Evolutionary conservation across 1,140 invertebrate genomes (phyloP).

Genomic region (Lucilia cuprina): DNA sequence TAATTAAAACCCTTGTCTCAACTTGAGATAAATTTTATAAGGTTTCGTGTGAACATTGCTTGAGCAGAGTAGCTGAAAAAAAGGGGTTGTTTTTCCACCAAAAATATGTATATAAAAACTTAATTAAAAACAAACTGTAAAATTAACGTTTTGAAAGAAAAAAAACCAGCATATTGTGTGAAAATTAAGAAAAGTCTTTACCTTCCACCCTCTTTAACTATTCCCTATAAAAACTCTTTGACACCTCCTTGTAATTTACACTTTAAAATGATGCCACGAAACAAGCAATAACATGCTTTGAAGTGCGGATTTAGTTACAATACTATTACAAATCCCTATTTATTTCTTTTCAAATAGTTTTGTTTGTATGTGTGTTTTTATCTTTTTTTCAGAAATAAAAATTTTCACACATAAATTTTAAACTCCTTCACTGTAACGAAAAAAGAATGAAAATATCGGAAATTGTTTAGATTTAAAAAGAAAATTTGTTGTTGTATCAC

Average conservation of each 20-base stretch:
- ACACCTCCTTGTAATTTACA: not conserved
- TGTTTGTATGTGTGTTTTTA: not conserved
- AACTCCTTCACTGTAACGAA: not conserved
- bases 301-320: not conserved
- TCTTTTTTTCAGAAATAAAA: too few species aligned
- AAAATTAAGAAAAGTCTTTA: not conserved
- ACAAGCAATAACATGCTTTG: not conserved
- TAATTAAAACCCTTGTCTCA: not conserved
- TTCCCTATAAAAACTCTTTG: not conserved
- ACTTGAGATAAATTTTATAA: not conserved
- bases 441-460: not conserved
- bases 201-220: not conserved
- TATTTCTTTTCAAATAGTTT: not conserved
- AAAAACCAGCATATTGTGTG: not conserved
- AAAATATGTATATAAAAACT: not conserved
- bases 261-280: not conserved
- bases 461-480: not conserved
- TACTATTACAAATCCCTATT: not conserved
- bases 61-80: not conserved
- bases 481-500: not conserved
- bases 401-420: not conserved
- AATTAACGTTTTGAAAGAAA: not conserved
- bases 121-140: not conserved
- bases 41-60: not conserved
- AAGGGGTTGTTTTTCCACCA: not conserved